Percentiles rank a stretch among this genome's conserved stretches.
phyloP scores from a whole-genome alignment of 2,113 vertebrate species.

The Pseudopodoces humilis region DNA sequence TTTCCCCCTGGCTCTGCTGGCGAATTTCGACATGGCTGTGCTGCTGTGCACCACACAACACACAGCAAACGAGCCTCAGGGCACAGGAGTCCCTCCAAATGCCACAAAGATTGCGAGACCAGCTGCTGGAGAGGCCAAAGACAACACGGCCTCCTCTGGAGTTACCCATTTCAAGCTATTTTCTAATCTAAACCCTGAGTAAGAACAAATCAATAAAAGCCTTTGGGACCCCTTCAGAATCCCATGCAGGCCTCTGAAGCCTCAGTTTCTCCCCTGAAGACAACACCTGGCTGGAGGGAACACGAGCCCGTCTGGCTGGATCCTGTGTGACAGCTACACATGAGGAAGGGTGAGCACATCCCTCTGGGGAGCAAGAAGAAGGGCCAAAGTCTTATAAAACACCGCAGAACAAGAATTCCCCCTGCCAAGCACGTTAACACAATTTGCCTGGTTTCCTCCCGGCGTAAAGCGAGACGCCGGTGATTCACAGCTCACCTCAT shows the following conservation, averaged over 20 bases:
- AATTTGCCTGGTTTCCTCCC: slow-evolving; percentile 35
- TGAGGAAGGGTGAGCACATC: slow-evolving; percentile 5
- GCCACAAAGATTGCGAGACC: not conserved
- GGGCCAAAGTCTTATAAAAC: slow-evolving; percentile 24
- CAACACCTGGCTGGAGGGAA: not conserved
- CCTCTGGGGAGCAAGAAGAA: not conserved
- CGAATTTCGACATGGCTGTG: fast-evolving
- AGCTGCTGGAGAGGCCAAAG: not conserved
- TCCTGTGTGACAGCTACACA: not conserved
- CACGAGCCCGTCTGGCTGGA: fast-evolving
- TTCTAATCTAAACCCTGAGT: not conserved
- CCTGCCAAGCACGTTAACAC: slow-evolving; percentile 39
- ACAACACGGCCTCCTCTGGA: not conserved
- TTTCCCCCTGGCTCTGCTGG: not conserved
- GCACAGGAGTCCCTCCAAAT: fast-evolving
- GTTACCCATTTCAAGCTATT: not conserved
- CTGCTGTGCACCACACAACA: not conserved
- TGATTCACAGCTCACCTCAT: slow-evolving; percentile 62
- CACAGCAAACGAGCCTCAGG: not conserved
- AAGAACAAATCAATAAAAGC: not conserved
- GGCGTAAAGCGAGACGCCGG: not conserved
- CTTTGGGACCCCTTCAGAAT: not conserved
- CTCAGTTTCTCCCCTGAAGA: not conserved
- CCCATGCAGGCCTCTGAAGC: not conserved
- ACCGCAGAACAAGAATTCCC: slow-evolving; percentile 4